phyloP scores from a whole-genome alignment of 2,888 invertebrate genomes.

The Parochlus steinenii region DNA sequence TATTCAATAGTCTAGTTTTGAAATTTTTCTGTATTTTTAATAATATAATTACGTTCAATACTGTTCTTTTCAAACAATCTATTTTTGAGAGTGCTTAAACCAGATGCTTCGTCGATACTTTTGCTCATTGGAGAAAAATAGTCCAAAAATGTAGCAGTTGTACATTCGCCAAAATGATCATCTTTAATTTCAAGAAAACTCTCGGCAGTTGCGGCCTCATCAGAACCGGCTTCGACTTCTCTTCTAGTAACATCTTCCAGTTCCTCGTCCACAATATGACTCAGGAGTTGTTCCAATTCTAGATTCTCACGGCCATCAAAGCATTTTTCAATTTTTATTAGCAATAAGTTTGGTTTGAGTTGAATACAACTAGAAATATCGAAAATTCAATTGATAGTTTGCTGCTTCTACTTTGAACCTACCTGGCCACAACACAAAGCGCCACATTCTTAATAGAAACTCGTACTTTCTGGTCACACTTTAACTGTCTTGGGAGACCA shows the following conservation, averaged over 20 bases:
- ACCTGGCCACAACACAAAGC: slow-evolving; percentile 60
- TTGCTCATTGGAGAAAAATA: slow-evolving; percentile 20
- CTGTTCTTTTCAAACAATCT: slow-evolving; percentile 8
- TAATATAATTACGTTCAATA: slow-evolving; percentile 10
- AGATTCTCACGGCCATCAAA: slow-evolving; percentile 20
- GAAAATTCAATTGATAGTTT: too few species aligned
- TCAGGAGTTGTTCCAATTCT: slow-evolving; percentile 11
- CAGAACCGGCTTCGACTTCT: slow-evolving; percentile 19
- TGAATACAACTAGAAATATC: slow-evolving; percentile 46
- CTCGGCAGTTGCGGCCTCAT: slow-evolving; percentile 15
- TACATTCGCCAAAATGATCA: slow-evolving; percentile 41
- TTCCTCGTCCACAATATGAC: slow-evolving; percentile 11
- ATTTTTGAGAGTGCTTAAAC: slow-evolving; percentile 9
- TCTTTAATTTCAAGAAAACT: slow-evolving; percentile 39
- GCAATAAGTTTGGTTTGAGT: slow-evolving; percentile 55
- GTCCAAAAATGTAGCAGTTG: slow-evolving; percentile 19
- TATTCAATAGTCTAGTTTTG: too few species aligned
- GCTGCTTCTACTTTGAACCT: too few species aligned
- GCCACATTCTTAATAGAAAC: slow-evolving; percentile 86
- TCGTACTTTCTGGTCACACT: slow-evolving; percentile 58
- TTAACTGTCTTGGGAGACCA: slow-evolving; percentile 34
- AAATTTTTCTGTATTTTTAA: too few species aligned
- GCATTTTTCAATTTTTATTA: slow-evolving; percentile 44
- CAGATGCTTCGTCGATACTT: slow-evolving; percentile 18
- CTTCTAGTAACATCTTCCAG: slow-evolving; percentile 17